phyloP scores from a whole-genome alignment of 2,797 vertebrate species.

The Iguana delicatissima region DNA sequence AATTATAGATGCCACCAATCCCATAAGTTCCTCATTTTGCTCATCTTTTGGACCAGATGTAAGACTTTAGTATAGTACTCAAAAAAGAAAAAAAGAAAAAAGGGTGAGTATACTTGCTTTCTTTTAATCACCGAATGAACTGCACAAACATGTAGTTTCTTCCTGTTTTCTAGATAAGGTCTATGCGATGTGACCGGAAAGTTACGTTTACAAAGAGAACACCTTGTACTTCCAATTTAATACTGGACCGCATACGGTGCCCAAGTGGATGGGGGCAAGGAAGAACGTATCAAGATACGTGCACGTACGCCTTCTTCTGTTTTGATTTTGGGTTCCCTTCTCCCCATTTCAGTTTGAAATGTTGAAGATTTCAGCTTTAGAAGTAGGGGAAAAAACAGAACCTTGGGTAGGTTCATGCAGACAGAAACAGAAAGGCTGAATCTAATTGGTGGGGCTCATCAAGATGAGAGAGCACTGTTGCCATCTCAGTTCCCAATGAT shows the following conservation, averaged over 20 bases:
- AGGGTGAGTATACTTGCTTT: background rate
- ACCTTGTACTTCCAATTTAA: conserved; percentile 79
- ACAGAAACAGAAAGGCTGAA: background rate
- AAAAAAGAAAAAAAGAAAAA: background rate
- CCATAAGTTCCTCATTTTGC: background rate
- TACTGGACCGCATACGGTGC: conserved; percentile 72
- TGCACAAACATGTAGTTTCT: background rate
- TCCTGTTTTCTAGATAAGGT: conserved; percentile 64
- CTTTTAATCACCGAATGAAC: conserved; percentile 13
- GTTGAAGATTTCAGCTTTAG: background rate
- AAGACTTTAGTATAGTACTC: background rate
- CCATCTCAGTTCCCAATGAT: background rate
- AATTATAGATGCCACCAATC: background rate
- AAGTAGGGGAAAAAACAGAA: background rate
- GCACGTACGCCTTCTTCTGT: conserved; percentile 82
- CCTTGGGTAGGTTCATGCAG: background rate
- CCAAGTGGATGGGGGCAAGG: conserved; percentile 78
- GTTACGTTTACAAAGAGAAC: conserved; percentile 66
- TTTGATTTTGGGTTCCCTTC: background rate
- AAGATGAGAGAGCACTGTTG: background rate
- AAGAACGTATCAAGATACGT: conserved; percentile 66
- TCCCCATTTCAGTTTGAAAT: background rate
- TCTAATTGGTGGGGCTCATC: background rate
- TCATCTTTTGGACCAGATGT: background rate
- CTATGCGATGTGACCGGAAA: conserved; percentile 81